phyloP scores from a whole-genome alignment of 2,113 vertebrate species.

The Tor tambroides region DNA sequence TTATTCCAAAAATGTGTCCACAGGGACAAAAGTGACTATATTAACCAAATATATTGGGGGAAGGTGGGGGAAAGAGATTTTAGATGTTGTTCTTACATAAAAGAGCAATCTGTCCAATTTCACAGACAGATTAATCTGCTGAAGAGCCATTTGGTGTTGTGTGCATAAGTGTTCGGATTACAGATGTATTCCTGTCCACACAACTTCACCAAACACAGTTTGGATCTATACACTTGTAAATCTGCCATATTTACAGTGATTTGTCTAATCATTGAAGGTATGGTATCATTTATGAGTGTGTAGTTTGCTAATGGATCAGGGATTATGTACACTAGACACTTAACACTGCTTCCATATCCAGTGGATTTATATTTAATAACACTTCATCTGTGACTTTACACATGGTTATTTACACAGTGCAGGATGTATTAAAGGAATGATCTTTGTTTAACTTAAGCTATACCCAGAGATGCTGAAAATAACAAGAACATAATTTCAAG shows the following conservation, averaged over 20 bases:
- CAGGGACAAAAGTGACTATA: neutral
- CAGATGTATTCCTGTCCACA: neutral
- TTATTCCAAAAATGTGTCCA: too few relatives aligned
- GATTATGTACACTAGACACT: constrained; percentile 24
- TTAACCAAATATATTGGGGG: neutral
- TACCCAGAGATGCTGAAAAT: neutral
- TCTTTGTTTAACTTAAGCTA: neutral
- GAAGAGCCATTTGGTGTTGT: constrained; percentile 9
- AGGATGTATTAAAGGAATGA: neutral
- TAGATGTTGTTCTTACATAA: neutral
- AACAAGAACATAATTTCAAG: too few relatives aligned
- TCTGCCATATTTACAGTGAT: neutral
- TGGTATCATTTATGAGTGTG: neutral
- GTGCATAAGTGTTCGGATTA: neutral
- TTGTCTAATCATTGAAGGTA: neutral
- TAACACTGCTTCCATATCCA: neutral
- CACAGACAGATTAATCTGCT: constrained; percentile 36
- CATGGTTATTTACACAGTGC: neutral
- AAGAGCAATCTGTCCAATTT: constrained; percentile 16
- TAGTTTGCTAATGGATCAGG: constrained; percentile 30
- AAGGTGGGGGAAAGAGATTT: neutral
- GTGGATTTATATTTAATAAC: constrained; percentile 33
- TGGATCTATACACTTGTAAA: neutral
- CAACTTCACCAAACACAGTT: neutral
- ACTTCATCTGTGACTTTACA: constrained; percentile 12